These are phyloP conservation scores for Latrodectus geometricus DNA, from an alignment of 1,140 invertebrate species.

Conservation along the genomic window DNA sequence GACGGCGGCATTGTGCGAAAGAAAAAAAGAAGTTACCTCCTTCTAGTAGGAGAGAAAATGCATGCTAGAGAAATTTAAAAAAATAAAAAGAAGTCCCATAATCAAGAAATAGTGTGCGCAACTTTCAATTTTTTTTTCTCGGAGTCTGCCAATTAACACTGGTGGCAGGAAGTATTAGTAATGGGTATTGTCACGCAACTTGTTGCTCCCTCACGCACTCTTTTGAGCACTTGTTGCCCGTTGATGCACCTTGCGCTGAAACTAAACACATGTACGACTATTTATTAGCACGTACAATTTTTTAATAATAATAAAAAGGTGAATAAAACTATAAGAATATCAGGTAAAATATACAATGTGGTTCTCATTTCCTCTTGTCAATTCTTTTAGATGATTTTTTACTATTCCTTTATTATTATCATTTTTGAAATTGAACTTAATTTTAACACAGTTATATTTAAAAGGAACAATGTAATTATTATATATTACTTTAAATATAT, in stretches of 20 bases:
- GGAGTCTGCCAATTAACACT: constrained; percentile 43
- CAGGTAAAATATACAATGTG: no score
- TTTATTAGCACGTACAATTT: no score
- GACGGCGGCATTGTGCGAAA: constrained; percentile 18
- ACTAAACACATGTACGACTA: not conserved
- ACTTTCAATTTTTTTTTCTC: constrained; percentile 26
- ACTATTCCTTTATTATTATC: no score
- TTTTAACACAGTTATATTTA: no score
- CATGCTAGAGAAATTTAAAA: constrained; percentile 7
- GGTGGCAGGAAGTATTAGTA: constrained; percentile 54
- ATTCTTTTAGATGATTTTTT: no score
- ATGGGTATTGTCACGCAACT: constrained; percentile 46
- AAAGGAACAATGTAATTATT: no score
- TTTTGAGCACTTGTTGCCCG: constrained; percentile 40
- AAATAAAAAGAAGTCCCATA: not conserved
- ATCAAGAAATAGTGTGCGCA: not conserved
- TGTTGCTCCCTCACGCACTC: constrained; percentile 1
- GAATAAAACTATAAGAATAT: no score
- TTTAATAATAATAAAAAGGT: no score
- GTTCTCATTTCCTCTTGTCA: no score
- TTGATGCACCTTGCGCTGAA: constrained; percentile 15
- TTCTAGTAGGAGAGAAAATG: not conserved
- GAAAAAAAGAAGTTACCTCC: not conserved
- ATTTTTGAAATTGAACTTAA: no score
- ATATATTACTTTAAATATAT: no score